Conservation (phyloP, 1,140 invertebrate genomes). For the Mesaphorura yosii region DNA sequence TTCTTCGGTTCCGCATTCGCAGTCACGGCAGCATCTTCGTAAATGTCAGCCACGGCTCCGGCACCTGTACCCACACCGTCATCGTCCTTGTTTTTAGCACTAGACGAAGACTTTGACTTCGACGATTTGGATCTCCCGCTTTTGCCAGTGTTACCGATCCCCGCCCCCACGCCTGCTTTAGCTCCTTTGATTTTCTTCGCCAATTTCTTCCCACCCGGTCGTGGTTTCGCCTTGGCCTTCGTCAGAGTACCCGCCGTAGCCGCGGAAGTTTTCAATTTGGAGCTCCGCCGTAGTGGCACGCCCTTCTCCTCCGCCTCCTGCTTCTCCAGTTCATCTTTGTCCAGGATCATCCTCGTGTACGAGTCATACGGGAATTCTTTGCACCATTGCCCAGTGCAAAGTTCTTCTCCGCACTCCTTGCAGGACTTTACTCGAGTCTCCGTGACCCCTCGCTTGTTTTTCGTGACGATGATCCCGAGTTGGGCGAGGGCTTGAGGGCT, state of each 20-base stretch:
- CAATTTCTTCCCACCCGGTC: background rate
- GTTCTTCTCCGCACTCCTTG: conserved; percentile 68
- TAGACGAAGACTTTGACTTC: conserved; percentile 2
- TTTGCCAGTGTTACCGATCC: too few species aligned
- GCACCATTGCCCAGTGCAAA: conserved; percentile 55
- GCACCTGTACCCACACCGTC: background rate
- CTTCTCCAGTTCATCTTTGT: conserved; percentile 28
- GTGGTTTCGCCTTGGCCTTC: background rate
- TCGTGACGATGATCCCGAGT: conserved; percentile 26
- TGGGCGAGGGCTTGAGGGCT: conserved; percentile 27
- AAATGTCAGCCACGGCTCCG: background rate
- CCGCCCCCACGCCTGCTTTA: too few species aligned
- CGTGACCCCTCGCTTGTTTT: conserved; percentile 31
- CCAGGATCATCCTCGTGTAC: conserved; percentile 33
- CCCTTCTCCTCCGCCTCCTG: conserved; percentile 14
- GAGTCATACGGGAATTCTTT: conserved; percentile 43
- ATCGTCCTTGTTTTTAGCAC: conserved; percentile 3
- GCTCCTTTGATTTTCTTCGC: background rate
- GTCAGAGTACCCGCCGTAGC: background rate
- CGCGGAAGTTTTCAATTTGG: conserved; percentile 5
- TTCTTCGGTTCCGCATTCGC: too few species aligned
- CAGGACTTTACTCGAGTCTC: conserved; percentile 43
- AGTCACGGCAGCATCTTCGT: too few species aligned
- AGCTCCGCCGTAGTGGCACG: background rate
- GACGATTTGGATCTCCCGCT: too few species aligned